Evolutionary conservation across 1,140 invertebrate genomes (phyloP).

Genomic region (Gonioctena quinquepunctata): DNA sequence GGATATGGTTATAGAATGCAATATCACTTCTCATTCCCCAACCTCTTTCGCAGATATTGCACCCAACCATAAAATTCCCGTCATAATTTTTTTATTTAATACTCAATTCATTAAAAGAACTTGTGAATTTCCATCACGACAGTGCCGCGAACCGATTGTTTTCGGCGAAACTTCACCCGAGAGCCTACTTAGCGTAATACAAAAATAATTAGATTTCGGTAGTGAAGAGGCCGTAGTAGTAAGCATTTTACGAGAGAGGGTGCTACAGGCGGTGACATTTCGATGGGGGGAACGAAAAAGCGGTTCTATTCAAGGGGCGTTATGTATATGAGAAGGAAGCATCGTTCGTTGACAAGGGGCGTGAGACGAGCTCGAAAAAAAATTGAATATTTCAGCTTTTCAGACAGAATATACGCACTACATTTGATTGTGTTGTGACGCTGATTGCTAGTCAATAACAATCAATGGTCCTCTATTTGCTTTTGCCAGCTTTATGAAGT

Average conservation of each 20-base stretch:
- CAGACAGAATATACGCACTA: too few species aligned
- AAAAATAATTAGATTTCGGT: slow-evolving; percentile 21
- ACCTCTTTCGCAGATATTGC: background rate
- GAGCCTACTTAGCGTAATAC: slow-evolving; percentile 19
- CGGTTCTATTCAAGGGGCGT: background rate
- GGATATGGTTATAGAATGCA: too few species aligned
- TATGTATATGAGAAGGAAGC: background rate
- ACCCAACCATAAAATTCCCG: background rate
- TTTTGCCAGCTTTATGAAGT: too few species aligned
- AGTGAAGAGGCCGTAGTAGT: slow-evolving; percentile 8
- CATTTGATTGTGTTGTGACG: background rate
- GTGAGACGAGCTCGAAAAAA: background rate
- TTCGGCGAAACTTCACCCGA: slow-evolving; percentile 9
- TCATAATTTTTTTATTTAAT: background rate
- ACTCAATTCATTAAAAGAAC: slow-evolving; percentile 11
- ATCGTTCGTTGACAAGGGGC: background rate
- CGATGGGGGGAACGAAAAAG: background rate
- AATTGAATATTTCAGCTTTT: background rate
- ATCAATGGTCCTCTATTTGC: too few species aligned
- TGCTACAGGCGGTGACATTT: background rate
- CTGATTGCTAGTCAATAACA: background rate
- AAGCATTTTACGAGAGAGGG: slow-evolving; percentile 6
- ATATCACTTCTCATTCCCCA: too few species aligned
- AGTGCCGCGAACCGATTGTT: slow-evolving; percentile 2
- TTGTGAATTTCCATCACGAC: slow-evolving; percentile 1